Percentiles rank a stretch among this genome's conserved stretches.
Evolutionary conservation across 1,140 invertebrate species (phyloP).

Genomic region (Zaprionus tsacasi): DNA sequence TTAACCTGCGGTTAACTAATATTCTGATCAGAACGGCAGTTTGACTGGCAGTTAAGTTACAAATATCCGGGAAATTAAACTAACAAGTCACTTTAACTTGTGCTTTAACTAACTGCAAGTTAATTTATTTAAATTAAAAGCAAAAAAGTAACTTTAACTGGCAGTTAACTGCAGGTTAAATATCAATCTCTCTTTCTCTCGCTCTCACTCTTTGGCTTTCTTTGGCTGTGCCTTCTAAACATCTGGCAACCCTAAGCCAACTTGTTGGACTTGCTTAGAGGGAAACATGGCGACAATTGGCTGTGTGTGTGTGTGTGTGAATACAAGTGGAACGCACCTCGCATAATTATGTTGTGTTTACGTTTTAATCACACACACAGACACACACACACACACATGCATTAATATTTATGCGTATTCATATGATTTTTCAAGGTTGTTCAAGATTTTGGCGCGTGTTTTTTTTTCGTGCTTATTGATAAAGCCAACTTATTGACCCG

Average conservation of each 20-base stretch:
- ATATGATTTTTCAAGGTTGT: slow-evolving; percentile 60
- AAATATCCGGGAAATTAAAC: no score
- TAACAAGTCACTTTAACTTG: no score
- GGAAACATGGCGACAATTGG: background rate
- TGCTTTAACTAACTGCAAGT: no score
- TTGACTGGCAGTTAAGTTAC: no score
- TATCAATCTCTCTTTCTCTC: background rate
- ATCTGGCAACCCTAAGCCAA: slow-evolving; percentile 1
- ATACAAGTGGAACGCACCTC: slow-evolving; percentile 30
- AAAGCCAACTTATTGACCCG: slow-evolving; percentile 24
- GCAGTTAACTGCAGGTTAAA: background rate
- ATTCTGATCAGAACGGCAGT: no score
- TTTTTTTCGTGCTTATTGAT: slow-evolving; percentile 41
- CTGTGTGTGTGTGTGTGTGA: background rate
- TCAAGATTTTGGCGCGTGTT: slow-evolving; percentile 65
- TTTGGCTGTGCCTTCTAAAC: background rate
- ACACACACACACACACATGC: background rate
- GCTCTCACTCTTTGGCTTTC: no score
- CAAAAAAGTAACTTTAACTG: background rate
- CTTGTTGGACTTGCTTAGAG: background rate
- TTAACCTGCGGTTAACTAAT: no score
- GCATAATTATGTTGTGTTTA: slow-evolving; percentile 53
- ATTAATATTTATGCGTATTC: slow-evolving; percentile 23
- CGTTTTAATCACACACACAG: slow-evolving; percentile 44
- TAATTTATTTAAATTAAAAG: no score